Evolutionary conservation across 2,888 invertebrate genomes (phyloP), one percentile per base, ranked within the genome.

Genomic region (Nycteola revayana): DNA sequence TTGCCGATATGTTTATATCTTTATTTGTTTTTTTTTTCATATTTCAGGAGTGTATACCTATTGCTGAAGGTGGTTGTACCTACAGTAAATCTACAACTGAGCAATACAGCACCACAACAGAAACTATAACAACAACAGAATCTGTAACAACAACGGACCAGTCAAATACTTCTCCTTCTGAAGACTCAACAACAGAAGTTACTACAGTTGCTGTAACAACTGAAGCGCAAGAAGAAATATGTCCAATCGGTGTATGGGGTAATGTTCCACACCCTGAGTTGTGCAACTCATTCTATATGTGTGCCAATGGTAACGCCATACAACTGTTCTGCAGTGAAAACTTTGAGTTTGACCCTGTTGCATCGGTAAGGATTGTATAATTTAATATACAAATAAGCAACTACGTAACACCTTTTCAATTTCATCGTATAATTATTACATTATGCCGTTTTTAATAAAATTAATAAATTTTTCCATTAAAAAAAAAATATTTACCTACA

Each of bases 201-300:
- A 14, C 10, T 2, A 20, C 7, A 2, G 7, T 17, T 28, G 17
- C 28, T 7, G 5, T 7, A 20, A 11, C 10, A 1, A 10, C 14
- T 14, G 14, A 14, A 5, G 14, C 14, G 2, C 2, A 14, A 14
- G 3, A 3, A 3, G 21, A 21, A 2, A 14, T 14, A 14, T 75
- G 74, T 24, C 62, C 66, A 0, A 18, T 51, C 1, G 67, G 62
- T 0, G 29, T 39, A 0, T 59, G 63, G 10, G 73, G 70, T 0
- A 67, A 67, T 5, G 41, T 73, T 0, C 56, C 75, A 0, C 69
- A 78, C 30, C 72, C 75, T 0, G 38, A 49, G 2, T 18, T 30
- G 1, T 78, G 77, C 25, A 49, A 66, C 9, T 49, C 60, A 0
- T 77, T 70, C 41, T 74, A 48, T 28, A 51, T 68, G 55, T 78